Base-by-base conservation (phyloP, 2,888 invertebrate species). In the Pseudeuparius sepicola region DNA sequence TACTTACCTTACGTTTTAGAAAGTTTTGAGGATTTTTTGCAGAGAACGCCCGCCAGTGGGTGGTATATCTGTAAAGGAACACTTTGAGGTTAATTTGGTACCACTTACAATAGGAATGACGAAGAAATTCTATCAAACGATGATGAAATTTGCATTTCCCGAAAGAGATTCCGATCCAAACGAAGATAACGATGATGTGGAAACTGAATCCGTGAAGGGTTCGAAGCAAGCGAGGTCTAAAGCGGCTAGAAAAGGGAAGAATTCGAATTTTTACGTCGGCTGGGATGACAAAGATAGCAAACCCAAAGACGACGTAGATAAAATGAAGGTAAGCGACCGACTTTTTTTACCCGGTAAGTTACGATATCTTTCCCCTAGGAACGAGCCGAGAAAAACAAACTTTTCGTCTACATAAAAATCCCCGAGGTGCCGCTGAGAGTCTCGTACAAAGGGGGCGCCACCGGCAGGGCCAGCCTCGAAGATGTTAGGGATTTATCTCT, bases 241-340 rank as follows among this genome's bases (percentile, higher is more conserved):
- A 16, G 6, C 20, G 7, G n/a, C 7, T 20, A 63, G 68, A 9
- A 70, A 70, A 34, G 74, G 76, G 37, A 78, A 87, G 52, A 88
- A 88, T 50, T 84, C 88, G 0, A 89, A 85, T 56, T 90, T 90
- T 64, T 90, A 90, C 59, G 85, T 90, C 3, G 82, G 84, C 49
- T 79, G 88, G 32, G 87, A 94, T 57, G n/a, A n/a, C n/a, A n/a
- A n/a, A n/a, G n/a, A n/a, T n/a, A n/a, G n/a, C n/a, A n/a, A n/a
- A n/a, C n/a, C n/a, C n/a, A n/a, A n/a, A n/a, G n/a, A n/a, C n/a
- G 96, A 97, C 55, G 94, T 97, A 1, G 96, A 97, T 60, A 94
- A 88, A 60, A 93, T 93, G 92, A 90, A 90, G 73, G 83, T 78
- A 24, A 31, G 25, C 17, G 7, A n/a, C n/a, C n/a, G n/a, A n/a